Base-by-base conservation (phyloP, 2,797 vertebrate species). In the Xyrichtys novacula region DNA sequence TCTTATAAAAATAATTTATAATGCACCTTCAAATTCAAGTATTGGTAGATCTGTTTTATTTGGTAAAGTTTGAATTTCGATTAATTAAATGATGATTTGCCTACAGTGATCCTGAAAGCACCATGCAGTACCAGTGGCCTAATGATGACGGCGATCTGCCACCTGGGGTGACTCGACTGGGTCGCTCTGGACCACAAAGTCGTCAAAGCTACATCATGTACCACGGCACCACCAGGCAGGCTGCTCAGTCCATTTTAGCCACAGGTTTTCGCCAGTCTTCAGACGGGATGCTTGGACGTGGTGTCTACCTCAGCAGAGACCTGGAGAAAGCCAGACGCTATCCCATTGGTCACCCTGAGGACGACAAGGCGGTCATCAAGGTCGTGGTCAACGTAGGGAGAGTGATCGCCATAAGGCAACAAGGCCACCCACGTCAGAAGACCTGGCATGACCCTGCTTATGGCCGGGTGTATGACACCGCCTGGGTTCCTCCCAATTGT, bases 221-320 rank as follows among this genome's bases (percentile, higher is more conserved):
- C 63, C 91, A 93, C 2, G 92, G 92, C 23, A 93, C 93, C 48
- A 68, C 55, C 38, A 25, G 0, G 0, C 43, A 0, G 20, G 4
- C 1, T 1, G 85, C 85, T 10, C 0, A 7, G 0, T 0, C 2
- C 10, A 93, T 94, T 40, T 0, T 0, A 14, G 0, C 0, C 0
- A 0, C 0, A 0, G 89, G 91, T 0, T 93, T 94, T 52, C 0
- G 0, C 0, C 84, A 0, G 34, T 93, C 92, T 14, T 0, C 0
- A 1, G 3, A 0, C 0, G 91, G 91, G 72, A 90, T 92, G 89
- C 76, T 93, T 0, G 93, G 92, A 2, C 61, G 0, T 0, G 93
- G 92, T 0, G 80, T 94, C 20, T 94, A 93, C 72, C 85, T 94
- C 32, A 93, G 91, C 58, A 75, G 91, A n/a, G 89, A 92, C 76